Conservation (phyloP, 2,113 vertebrate genomes). For the Bubo blakistoni region DNA sequence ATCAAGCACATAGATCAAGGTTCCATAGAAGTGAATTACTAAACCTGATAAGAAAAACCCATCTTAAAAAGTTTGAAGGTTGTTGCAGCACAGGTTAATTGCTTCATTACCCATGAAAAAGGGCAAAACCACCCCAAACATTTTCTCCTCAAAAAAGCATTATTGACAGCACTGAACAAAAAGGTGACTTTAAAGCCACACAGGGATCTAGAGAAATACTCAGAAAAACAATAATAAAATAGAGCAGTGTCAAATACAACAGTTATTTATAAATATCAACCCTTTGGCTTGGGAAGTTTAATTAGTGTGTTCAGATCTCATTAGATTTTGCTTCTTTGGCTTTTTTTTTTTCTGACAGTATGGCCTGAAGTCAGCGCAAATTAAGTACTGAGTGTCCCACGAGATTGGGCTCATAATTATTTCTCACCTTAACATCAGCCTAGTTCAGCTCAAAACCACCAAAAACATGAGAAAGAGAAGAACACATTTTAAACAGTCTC, state of each 20-base stretch:
- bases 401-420: background rate
- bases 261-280: conserved; percentile 4
- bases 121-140: background rate
- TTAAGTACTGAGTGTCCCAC: background rate
- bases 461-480: background rate
- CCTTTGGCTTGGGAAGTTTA: background rate
- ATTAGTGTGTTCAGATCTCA: conserved; percentile 13
- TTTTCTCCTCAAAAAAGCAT: background rate
- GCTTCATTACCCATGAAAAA: conserved; percentile 24
- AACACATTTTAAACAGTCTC: background rate
- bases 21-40: conserved; percentile 38
- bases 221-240: background rate
- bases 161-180: background rate
- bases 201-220: background rate
- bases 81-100: conserved; percentile 32
- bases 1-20: conserved; percentile 69
- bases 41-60: conserved; percentile 28
- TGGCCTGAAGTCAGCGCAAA: conserved; percentile 21
- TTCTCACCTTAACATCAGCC: background rate
- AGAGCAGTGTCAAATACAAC: background rate
- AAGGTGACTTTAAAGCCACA: background rate
- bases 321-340: background rate
- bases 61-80: conserved; percentile 30
- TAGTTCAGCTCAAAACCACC: background rate
- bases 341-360: background rate